Conservation (phyloP, 2,797 vertebrate genomes). For the Macropus fuliginosus region DNA sequence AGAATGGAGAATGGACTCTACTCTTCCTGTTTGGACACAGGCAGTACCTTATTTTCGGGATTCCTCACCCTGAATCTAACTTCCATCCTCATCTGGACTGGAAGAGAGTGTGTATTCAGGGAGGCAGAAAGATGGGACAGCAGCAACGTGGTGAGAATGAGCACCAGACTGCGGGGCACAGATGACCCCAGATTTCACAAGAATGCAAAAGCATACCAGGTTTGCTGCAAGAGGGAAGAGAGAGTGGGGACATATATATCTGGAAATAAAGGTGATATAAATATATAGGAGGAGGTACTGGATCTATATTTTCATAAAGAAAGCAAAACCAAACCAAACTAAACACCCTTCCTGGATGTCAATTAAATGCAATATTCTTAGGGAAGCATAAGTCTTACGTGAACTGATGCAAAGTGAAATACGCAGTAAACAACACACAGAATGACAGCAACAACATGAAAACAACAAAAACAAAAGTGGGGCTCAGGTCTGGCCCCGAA, state of each 20-base stretch:
- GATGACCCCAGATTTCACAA: not conserved
- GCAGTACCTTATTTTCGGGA: not conserved
- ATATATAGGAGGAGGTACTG: not conserved
- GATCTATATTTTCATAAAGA: not conserved
- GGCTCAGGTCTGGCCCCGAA: not conserved
- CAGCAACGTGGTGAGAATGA: not conserved
- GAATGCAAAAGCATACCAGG: not conserved
- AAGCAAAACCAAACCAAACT: not conserved
- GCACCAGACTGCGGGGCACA: not conserved
- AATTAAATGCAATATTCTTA: not conserved
- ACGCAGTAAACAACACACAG: not conserved
- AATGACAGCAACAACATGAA: not conserved
- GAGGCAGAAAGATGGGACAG: not conserved
- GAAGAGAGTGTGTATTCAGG: slow-evolving; percentile 1
- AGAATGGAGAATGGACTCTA: not conserved
- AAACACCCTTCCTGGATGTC: not conserved
- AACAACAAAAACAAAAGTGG: not conserved
- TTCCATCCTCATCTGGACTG: not conserved
- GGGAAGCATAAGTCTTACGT: not conserved
- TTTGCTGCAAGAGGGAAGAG: not conserved
- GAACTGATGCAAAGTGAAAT: not conserved
- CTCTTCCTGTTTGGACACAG: slow-evolving; percentile 9
- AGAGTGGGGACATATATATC: not conserved
- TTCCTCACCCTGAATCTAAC: not conserved
- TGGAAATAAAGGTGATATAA: not conserved